A percentile compares a stretch with the other conserved stretches of the same genome.
phyloP scores from a whole-genome alignment of 1,140 invertebrate species.

The Achatina immaculata region DNA sequence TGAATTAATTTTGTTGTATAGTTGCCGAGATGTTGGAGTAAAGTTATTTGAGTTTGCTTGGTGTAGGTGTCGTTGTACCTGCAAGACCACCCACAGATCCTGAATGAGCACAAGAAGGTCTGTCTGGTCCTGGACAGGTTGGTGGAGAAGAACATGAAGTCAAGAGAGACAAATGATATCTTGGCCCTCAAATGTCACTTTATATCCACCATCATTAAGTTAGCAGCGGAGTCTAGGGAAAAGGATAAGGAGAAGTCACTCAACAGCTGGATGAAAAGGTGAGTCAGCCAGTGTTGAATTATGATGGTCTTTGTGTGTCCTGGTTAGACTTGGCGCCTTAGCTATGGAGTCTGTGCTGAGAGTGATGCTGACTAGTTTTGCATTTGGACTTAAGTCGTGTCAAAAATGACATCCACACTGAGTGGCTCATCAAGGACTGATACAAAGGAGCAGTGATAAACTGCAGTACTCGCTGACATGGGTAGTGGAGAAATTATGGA shows the following conservation, averaged over 20 bases:
- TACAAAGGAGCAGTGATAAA: no score
- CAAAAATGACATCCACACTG: neutral
- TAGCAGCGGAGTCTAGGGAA: conserved; percentile 52
- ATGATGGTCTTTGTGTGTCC: no score
- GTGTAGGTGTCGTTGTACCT: conserved; percentile 84
- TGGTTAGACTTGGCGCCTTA: no score
- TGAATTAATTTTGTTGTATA: no score
- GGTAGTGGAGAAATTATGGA: no score
- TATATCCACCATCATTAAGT: conserved; percentile 79
- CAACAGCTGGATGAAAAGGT: conserved; percentile 61
- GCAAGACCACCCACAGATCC: conserved; percentile 79
- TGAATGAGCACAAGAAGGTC: conserved; percentile 83
- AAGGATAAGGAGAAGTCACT: conserved; percentile 44
- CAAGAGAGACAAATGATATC: conserved; percentile 89
- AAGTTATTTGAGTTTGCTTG: no score
- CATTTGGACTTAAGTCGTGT: neutral
- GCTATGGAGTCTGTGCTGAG: no score
- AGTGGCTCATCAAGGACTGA: no score
- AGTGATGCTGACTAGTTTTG: no score
- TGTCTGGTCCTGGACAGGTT: conserved; percentile 86
- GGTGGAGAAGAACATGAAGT: conserved; percentile 88
- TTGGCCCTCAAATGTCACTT: conserved; percentile 94
- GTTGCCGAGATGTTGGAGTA: no score
- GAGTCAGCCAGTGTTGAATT: no score
- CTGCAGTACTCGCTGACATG: no score